Percentiles rank a stretch among this genome's conserved stretches.
phyloP scores from a whole-genome alignment of 2,797 vertebrate genomes.

The Bradypodion ventrale region DNA sequence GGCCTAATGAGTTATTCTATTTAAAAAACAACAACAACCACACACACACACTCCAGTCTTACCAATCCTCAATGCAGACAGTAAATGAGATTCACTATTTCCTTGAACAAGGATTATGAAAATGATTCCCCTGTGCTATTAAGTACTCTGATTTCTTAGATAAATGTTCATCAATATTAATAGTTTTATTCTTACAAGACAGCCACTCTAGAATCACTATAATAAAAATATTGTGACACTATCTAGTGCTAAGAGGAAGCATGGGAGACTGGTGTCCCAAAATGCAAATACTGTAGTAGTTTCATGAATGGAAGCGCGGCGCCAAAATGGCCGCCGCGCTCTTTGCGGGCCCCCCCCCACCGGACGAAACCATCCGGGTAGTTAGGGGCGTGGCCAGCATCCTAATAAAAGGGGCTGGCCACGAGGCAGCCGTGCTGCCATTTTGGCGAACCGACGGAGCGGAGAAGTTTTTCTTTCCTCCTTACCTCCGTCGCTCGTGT shows the following conservation, averaged over 20 bases:
- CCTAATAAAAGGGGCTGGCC: too few relatives aligned
- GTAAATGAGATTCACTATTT: constrained; percentile 58
- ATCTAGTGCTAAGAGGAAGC: constrained; percentile 2
- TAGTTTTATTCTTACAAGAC: constrained; percentile 28
- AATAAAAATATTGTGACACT: constrained; percentile 12
- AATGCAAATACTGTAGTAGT: constrained; percentile 29
- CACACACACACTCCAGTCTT: too few relatives aligned
- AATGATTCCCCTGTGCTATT: constrained; percentile 15
- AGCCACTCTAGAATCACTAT: constrained; percentile 29
- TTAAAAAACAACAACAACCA: not conserved
- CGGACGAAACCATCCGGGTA: too few relatives aligned
- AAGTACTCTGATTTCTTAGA: constrained; percentile 49
- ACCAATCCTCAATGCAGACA: constrained; percentile 36
- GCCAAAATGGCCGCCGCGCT: too few relatives aligned
- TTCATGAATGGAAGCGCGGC: too few relatives aligned
- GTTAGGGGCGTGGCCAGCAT: too few relatives aligned
- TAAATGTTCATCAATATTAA: constrained; percentile 59
- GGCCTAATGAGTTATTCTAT: constrained; percentile 56
- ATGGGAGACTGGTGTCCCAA: not conserved
- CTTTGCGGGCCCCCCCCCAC: too few relatives aligned
- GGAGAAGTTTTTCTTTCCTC: too few relatives aligned
- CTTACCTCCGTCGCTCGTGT: too few relatives aligned
- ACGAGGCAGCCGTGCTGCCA: too few relatives aligned
- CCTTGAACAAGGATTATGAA: constrained; percentile 48
- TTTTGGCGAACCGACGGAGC: too few relatives aligned